phyloP scores from a whole-genome alignment of 2,888 invertebrate genomes.

The Agapetus fuscipes region DNA sequence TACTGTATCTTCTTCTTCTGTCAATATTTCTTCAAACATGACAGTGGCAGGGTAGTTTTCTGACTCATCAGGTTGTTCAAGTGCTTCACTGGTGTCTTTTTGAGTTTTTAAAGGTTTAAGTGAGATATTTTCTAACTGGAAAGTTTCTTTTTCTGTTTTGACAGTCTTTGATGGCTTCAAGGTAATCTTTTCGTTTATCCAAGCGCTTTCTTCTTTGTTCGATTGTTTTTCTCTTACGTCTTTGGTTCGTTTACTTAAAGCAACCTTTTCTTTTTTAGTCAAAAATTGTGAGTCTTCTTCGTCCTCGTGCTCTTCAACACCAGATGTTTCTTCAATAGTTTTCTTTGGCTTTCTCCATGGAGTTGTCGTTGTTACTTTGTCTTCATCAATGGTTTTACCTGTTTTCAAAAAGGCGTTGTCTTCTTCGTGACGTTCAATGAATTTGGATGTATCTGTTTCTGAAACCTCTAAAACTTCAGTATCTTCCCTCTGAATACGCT shows the following conservation, averaged over 20 bases:
- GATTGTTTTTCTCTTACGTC: neutral
- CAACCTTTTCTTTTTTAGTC: no score
- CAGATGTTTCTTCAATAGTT: slow-evolving; percentile 8
- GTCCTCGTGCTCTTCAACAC: neutral
- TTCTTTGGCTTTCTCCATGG: slow-evolving; percentile 15
- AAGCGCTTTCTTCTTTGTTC: slow-evolving; percentile 31
- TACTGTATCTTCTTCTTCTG: slow-evolving; percentile 48
- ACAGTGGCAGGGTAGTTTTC: slow-evolving; percentile 31
- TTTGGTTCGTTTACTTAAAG: neutral
- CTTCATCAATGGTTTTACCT: slow-evolving; percentile 13
- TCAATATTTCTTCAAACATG: slow-evolving; percentile 45
- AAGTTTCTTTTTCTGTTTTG: slow-evolving; percentile 41
- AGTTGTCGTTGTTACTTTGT: slow-evolving; percentile 8
- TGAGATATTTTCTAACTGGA: slow-evolving; percentile 38
- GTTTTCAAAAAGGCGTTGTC: no score
- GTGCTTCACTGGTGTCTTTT: no score
- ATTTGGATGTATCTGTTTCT: no score
- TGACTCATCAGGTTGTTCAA: slow-evolving; percentile 34
- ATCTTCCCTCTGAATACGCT: slow-evolving; percentile 3
- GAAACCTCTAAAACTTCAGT: no score
- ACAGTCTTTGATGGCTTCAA: slow-evolving; percentile 49
- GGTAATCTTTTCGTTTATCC: slow-evolving; percentile 57
- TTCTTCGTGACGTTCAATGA: no score
- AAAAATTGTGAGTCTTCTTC: neutral
- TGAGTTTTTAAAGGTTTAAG: no score